Percentiles rank a stretch among this genome's conserved stretches.
Conservation (phyloP, 92 coral and sea anemone species). For the Micromussa lordhowensis region DNA sequence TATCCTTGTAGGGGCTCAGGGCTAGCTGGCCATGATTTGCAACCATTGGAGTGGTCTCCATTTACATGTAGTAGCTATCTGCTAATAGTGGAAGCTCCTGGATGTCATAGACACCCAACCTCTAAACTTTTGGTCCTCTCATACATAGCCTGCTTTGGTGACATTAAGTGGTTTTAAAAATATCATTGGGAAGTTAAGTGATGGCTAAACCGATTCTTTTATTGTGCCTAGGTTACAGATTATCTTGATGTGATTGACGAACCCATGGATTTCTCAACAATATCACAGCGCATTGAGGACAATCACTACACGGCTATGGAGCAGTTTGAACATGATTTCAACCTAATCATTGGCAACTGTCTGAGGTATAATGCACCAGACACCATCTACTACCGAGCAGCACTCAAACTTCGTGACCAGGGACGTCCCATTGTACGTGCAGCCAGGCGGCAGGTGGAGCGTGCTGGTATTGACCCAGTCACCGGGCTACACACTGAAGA, state of each 20-base stretch:
- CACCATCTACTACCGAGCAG: slow-evolving; percentile 96
- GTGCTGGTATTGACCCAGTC: slow-evolving; percentile 96
- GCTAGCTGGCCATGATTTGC: no score
- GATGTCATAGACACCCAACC: no score
- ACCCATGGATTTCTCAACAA: slow-evolving; percentile 97
- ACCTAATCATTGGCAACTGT: slow-evolving; percentile 82
- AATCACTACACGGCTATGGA: slow-evolving; percentile 91
- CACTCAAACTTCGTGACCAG: slow-evolving; percentile 91
- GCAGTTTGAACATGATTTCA: slow-evolving; percentile 96
- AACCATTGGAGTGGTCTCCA: no score
- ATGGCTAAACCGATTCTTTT: not conserved
- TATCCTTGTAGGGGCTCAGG: no score
- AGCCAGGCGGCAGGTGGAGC: slow-evolving; percentile 90
- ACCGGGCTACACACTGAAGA: slow-evolving; percentile 96
- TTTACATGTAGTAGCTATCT: no score
- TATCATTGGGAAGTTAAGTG: no score
- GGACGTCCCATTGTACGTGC: slow-evolving; percentile 95
- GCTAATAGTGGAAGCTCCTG: no score
- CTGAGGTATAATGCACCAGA: slow-evolving; percentile 93
- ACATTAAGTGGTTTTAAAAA: not conserved
- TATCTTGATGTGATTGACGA: slow-evolving; percentile 87
- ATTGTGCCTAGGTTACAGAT: slow-evolving; percentile 80
- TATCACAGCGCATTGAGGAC: slow-evolving; percentile 85
- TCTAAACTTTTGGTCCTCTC: no score
- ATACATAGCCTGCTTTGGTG: no score